Percentiles rank a stretch among this genome's conserved stretches.
These are phyloP conservation scores for Clarias magur DNA, from an alignment of 2,113 vertebrate genomes.

Conservation along the genomic window DNA sequence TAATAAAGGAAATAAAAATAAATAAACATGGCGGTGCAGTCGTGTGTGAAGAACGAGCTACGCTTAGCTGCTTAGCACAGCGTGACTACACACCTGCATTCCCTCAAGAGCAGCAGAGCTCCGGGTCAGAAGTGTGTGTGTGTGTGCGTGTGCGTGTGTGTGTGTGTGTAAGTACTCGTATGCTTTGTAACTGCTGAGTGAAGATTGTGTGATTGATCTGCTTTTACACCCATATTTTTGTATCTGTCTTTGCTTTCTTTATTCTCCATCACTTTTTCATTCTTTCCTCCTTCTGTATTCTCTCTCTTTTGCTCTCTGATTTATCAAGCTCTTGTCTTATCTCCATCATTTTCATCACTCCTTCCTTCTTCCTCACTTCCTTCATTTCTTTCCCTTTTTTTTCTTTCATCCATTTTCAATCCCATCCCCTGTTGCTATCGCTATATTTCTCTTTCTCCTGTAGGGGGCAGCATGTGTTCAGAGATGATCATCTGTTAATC, in stretches of 20 bases:
- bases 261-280: not conserved
- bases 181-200: not conserved
- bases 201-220: not conserved
- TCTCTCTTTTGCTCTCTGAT: not conserved
- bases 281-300: not conserved
- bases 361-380: not conserved
- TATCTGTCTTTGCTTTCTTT: not conserved
- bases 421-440: not conserved
- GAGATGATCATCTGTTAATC: not conserved
- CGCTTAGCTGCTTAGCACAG: constrained; percentile 26
- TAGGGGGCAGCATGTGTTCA: constrained; percentile 2
- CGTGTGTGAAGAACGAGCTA: not conserved
- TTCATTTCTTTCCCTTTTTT: not conserved
- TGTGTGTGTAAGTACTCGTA: not conserved
- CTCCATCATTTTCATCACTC: not conserved
- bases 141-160: constrained; percentile 28
- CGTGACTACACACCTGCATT: constrained; percentile 8
- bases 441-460: not conserved
- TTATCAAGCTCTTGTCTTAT: not conserved
- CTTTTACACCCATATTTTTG: not conserved
- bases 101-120: not conserved
- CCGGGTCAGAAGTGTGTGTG: constrained; percentile 24
- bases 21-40: constrained; percentile 7
- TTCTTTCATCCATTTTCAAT: not conserved
- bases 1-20: not conserved